These are phyloP conservation scores for Lithophane semibrunnea DNA, from an alignment of 2,888 invertebrate genomes.

Conservation along the genomic window DNA sequence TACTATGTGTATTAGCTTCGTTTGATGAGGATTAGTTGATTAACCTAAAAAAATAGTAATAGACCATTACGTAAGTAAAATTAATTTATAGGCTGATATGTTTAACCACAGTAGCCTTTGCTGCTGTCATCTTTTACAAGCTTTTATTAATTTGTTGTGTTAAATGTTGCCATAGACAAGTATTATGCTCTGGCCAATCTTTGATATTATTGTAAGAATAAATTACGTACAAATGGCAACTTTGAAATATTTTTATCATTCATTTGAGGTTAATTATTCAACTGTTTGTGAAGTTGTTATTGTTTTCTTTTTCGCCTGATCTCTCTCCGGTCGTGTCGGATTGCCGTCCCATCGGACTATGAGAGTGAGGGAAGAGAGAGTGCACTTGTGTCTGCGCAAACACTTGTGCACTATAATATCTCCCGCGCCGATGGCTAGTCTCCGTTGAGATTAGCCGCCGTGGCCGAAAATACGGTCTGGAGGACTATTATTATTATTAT, in stretches of 20 bases:
- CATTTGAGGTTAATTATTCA: neutral
- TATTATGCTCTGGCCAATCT: neutral
- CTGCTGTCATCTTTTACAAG: neutral
- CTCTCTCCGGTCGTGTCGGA: too few species aligned
- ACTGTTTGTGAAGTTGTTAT: neutral
- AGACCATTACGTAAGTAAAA: neutral
- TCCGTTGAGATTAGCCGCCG: too few species aligned
- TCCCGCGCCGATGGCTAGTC: too few species aligned
- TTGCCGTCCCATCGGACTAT: too few species aligned
- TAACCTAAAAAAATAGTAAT: conserved; percentile 18
- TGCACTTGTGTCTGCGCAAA: too few species aligned
- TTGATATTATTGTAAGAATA: neutral
- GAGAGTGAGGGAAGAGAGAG: too few species aligned
- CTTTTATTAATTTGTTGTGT: neutral
- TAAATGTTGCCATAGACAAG: neutral
- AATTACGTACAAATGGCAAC: neutral
- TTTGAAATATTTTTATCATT: neutral
- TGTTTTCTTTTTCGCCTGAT: too few species aligned
- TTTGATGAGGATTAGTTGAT: conserved; percentile 43
- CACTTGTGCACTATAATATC: too few species aligned
- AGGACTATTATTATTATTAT: too few species aligned
- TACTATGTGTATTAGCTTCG: conserved; percentile 25
- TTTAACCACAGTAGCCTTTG: neutral
- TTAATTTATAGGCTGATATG: neutral
- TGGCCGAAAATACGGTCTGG: too few species aligned